phyloP scores from a whole-genome alignment of 2,888 invertebrate species.

The Xestia xanthographa region DNA sequence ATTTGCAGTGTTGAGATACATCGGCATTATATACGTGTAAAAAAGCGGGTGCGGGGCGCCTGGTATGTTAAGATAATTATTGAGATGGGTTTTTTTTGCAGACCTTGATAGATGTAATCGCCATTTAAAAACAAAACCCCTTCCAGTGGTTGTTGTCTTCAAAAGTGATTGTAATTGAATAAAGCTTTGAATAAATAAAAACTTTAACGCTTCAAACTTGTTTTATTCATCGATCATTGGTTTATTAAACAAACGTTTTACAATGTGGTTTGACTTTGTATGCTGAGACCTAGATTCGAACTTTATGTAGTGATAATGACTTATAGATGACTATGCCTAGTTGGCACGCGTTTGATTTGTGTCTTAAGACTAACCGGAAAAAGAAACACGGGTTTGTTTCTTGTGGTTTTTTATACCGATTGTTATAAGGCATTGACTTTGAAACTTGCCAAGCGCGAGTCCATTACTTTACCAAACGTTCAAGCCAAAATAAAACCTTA shows the following conservation, averaged over 20 bases:
- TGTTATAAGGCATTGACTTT: conserved; percentile 6
- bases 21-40: neutral
- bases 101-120: conserved; percentile 1
- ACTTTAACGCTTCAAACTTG: neutral
- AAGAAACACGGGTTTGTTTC: neutral
- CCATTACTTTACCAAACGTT: neutral
- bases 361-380: neutral
- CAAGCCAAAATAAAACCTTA: too few species aligned
- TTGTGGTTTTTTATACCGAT: neutral
- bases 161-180: conserved; percentile 29
- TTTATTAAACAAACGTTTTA: neutral
- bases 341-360: neutral
- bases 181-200: conserved; percentile 29
- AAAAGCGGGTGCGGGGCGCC: neutral
- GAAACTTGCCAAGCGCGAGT: neutral
- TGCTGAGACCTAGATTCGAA: neutral
- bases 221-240: conserved; percentile 1
- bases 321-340: neutral
- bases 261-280: neutral
- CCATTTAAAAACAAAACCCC: conserved; percentile 15
- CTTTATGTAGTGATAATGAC: neutral
- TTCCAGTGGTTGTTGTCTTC: conserved; percentile 1
- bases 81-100: neutral
- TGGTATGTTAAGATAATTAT: neutral
- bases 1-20: neutral